phyloP scores from a whole-genome alignment of 2,797 vertebrate species.

The Parotocinclus haroldoi region DNA sequence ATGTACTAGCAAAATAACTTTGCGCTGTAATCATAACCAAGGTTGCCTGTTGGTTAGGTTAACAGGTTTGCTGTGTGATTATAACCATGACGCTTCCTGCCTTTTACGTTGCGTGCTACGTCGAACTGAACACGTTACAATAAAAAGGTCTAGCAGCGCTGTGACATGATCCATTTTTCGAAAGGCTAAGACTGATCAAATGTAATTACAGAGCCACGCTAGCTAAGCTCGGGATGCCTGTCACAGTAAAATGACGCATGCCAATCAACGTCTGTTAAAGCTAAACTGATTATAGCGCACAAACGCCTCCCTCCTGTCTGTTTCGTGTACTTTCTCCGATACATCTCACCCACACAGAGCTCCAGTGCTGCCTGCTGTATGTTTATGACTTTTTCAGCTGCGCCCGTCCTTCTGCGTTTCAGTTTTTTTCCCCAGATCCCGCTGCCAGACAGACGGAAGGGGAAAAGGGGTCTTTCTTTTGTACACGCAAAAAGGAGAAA shows the following conservation, averaged over 20 bases:
- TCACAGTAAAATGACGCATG: neutral
- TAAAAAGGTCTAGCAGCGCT: neutral
- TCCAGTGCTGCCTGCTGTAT: slow-evolving; percentile 28
- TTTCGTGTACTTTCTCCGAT: slow-evolving; percentile 1
- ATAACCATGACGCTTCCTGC: too few species aligned
- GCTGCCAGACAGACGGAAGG: slow-evolving; percentile 29
- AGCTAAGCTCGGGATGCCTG: too few species aligned
- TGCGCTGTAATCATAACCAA: too few species aligned
- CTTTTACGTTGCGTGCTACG: too few species aligned
- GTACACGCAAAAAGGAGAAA: slow-evolving; percentile 23
- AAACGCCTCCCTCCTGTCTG: slow-evolving; percentile 8
- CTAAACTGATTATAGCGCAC: neutral
- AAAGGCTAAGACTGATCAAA: neutral
- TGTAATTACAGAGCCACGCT: too few species aligned
- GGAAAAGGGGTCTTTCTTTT: slow-evolving; percentile 15
- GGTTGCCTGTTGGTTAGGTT: too few species aligned
- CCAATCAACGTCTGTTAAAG: slow-evolving; percentile 10
- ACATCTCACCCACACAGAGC: slow-evolving; percentile 7
- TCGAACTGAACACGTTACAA: too few species aligned
- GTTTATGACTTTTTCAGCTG: slow-evolving; percentile 44
- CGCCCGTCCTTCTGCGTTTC: slow-evolving; percentile 12
- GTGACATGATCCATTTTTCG: too few species aligned
- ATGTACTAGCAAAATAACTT: too few species aligned
- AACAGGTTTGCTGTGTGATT: too few species aligned
- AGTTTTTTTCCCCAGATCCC: neutral